Conservation (phyloP, 30 jellyfish, hydroid and myxozoan genomes). For the Aurelia aurita complex sp. Pacific region DNA sequence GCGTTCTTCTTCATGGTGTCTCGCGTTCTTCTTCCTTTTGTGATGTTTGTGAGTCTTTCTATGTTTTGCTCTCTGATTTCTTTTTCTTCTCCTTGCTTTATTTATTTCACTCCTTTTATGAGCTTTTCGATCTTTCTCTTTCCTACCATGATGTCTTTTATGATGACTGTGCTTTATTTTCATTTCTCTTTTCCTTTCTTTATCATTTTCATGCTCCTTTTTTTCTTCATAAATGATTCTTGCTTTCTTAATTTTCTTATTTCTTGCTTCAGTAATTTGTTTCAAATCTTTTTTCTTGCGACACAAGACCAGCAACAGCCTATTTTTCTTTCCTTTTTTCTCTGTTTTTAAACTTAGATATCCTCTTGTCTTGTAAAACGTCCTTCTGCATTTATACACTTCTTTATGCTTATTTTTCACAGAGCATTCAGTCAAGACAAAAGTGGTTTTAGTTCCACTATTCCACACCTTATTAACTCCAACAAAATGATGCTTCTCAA, state of each 20-base stretch:
- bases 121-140: background rate
- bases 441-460: conserved; percentile 16
- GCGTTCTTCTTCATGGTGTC: background rate
- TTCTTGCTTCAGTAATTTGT: background rate
- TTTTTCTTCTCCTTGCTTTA: conserved; percentile 9
- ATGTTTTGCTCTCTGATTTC: background rate
- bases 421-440: conserved; percentile 53
- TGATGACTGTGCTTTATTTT: background rate
- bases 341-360: conserved; percentile 31
- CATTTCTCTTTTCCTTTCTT: background rate
- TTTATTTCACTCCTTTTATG: conserved; percentile 9
- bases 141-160: conserved; percentile 1
- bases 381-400: conserved; percentile 36
- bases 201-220: background rate
- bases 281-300: conserved; percentile 9
- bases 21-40: background rate
- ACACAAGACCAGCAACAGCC: conserved; percentile 32
- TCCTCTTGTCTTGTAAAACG: conserved; percentile 48
- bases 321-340: background rate
- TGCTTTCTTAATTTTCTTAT: conserved; percentile 3
- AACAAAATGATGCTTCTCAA: conserved; percentile 38
- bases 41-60: conserved; percentile 10
- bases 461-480: conserved; percentile 28
- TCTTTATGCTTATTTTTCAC: conserved; percentile 2
- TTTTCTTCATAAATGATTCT: background rate